A percentile compares a stretch with the other conserved stretches of the same genome.
phyloP scores from a whole-genome alignment of 2,888 invertebrate genomes.

The Lissocephala sabroskyi region DNA sequence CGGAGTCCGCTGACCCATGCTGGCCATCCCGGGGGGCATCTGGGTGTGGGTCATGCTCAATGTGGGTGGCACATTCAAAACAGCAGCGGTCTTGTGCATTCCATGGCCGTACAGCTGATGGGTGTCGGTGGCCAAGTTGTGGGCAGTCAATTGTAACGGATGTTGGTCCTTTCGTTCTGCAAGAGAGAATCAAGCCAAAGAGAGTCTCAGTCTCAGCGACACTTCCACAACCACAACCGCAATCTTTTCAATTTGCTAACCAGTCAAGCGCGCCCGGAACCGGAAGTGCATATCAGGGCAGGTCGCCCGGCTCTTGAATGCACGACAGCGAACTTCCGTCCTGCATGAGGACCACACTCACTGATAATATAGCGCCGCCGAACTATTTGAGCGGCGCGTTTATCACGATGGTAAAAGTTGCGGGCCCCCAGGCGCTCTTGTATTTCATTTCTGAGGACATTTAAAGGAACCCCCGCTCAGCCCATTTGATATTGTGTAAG shows the following conservation, averaged over 20 bases:
- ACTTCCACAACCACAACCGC: too few relatives aligned
- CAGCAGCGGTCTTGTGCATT: constrained; percentile 22
- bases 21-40: constrained; percentile 61
- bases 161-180: constrained; percentile 68
- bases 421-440: constrained; percentile 15
- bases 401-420: constrained; percentile 14
- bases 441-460: constrained; percentile 14
- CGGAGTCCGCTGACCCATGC: constrained; percentile 52
- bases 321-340: constrained; percentile 4
- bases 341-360: constrained; percentile 20
- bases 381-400: constrained; percentile 9
- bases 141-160: constrained; percentile 53
- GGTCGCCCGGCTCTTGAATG: neutral
- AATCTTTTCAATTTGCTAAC: constrained; percentile 16
- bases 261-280: constrained; percentile 30
- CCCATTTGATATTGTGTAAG: neutral
- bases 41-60: constrained; percentile 56
- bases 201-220: too few relatives aligned
- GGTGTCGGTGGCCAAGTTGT: constrained; percentile 59
- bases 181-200: constrained; percentile 3
- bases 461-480: constrained; percentile 20
- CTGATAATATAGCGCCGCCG: neutral
- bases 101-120: constrained; percentile 42
- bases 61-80: constrained; percentile 60
- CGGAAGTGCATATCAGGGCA: constrained; percentile 24